Base-by-base conservation (phyloP, 30 jellyfish, hydroid and myxozoan species). In the Hydra vulgaris region DNA sequence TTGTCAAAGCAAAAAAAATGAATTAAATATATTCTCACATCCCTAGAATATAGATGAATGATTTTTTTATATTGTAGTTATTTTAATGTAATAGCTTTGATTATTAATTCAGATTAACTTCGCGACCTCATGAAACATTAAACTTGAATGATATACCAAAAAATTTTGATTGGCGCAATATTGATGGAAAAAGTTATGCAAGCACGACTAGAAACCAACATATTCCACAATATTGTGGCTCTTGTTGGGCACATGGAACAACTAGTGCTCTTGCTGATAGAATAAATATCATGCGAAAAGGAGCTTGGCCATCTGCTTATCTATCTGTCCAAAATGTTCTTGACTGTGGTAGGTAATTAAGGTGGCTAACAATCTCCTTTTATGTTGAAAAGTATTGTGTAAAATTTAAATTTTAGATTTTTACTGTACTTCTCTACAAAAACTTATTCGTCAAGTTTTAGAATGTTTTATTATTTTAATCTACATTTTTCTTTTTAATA, bases 201-300 rank as follows among this genome's bases (percentile, higher is more conserved):
- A 79, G 93, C 55, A 81, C 83, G 26, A 81, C 97, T 52, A 53
- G 97, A 23, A 90, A 90, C 81, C 97, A 90, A 67, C 97, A 90
- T 72, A 90, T 90, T 56, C 97, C 97, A n/a, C 97, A 90, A 78
- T 90, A 90, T 69, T 90, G 97, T 75, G 97, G 97, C 16, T 90
- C 97, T 61, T 90, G 97, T 68, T 90, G 97, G 97, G 97, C 95
- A 8, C 91, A 80, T 66, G 97, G 95, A 22, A 90, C 97, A 21
- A 90, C 97, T 73, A 85, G 95, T 74, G 95, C 95, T 8, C 54
- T 90, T 82, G 87, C 97, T 0, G 97, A 90, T 72, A 66, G 97
- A n/a, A 82, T 90, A 66, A 90, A 90, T 72, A 90, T 90, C 19
- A 52, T 72, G 81, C 79, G 97, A 77, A 90, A 86, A 40, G 94